Conservation (phyloP, 2,113 vertebrate species). For the Muscicapa adusta region DNA sequence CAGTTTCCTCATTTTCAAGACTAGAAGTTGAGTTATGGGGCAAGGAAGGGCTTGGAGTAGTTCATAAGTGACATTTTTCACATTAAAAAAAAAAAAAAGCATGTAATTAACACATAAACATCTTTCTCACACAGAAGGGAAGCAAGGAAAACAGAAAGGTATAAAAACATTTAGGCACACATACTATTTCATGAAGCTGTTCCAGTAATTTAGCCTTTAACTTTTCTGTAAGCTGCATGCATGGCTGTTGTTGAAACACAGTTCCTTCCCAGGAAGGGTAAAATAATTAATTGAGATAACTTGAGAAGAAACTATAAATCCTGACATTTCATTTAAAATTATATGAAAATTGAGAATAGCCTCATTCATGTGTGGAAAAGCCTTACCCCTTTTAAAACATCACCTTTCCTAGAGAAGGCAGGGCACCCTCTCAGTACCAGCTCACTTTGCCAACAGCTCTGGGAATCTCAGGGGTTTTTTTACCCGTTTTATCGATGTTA, state of each 20-base stretch:
- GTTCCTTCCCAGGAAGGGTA: background rate
- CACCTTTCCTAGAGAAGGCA: accelerated
- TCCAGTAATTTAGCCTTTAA: background rate
- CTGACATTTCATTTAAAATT: background rate
- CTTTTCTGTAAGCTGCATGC: background rate
- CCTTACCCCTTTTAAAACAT: background rate
- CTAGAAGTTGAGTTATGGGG: background rate
- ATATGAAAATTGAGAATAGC: background rate
- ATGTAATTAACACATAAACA: background rate
- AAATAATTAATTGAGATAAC: background rate
- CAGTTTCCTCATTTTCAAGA: background rate
- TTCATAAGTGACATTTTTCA: background rate
- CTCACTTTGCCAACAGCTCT: accelerated
- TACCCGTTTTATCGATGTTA: no score
- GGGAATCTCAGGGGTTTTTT: no score
- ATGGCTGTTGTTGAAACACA: background rate
- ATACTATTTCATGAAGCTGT: background rate
- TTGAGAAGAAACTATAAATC: background rate
- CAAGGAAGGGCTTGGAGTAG: background rate
- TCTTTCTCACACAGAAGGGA: background rate
- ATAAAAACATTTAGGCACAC: background rate
- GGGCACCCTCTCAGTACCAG: accelerated
- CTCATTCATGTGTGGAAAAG: background rate
- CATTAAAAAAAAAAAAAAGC: background rate
- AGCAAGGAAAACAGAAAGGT: background rate